A percentile compares a stretch with the other conserved stretches of the same genome.
phyloP scores from a whole-genome alignment of 2,113 vertebrate genomes.

The Calyptomena viridis region DNA sequence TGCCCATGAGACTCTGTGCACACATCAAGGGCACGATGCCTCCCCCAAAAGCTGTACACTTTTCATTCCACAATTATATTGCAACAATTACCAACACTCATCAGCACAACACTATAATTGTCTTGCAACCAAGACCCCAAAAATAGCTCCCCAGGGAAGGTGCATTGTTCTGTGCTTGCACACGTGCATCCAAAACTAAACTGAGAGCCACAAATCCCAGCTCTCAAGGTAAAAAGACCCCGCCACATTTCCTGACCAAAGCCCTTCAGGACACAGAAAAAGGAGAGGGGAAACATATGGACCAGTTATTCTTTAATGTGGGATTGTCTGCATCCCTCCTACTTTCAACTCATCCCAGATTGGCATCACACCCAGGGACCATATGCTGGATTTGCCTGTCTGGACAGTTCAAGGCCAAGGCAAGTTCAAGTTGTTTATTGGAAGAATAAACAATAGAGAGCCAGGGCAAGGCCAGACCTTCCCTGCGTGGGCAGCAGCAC shows the following conservation, averaged over 20 bases:
- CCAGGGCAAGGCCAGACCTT: not conserved
- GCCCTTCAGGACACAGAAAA: not conserved
- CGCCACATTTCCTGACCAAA: slow-evolving; percentile 13
- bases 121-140: slow-evolving; percentile 19
- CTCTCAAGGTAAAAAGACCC: not conserved
- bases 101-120: not conserved
- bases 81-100: not conserved
- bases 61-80: not conserved
- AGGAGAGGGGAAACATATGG: slow-evolving; percentile 58
- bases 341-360: slow-evolving; percentile 30
- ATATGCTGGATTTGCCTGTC: slow-evolving; percentile 10
- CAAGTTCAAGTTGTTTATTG: not conserved
- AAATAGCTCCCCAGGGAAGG: slow-evolving; percentile 32
- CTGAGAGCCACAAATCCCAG: not conserved
- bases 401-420: not conserved
- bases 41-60: not conserved
- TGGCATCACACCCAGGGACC: not conserved
- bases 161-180: slow-evolving; percentile 28
- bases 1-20: not conserved
- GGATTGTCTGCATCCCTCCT: slow-evolving; percentile 34
- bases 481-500: not conserved
- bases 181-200: not conserved
- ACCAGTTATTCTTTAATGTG: slow-evolving; percentile 15
- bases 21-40: not conserved
- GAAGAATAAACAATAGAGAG: not conserved